Base-by-base conservation (phyloP, 2,113 vertebrate genomes). In the Salvelinus alpinus region DNA sequence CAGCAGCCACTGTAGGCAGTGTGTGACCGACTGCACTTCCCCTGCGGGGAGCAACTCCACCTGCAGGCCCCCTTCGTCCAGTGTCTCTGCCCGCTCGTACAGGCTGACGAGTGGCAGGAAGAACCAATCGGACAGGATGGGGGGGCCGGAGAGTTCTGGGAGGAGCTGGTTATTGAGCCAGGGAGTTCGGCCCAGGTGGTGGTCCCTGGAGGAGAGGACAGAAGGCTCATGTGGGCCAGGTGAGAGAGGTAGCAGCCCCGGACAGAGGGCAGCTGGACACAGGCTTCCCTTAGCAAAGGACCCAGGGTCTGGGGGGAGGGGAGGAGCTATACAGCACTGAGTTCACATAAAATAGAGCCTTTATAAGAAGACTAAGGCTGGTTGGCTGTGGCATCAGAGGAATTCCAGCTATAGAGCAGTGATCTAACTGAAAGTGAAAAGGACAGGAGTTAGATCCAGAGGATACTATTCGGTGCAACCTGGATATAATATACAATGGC, bases 1-100 rank as follows among this genome's bases (percentile, higher is more conserved):
- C 47, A 99, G 93, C 80, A 98, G 81, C 97, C 97, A 99, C 82
- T 98, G 97, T 72, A 99, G 90, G 83, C 95, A 96, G 86, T 93
- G 92, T 6, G 82, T 91, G 75, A 94, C 93, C 0, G 89, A 90
- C 80, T 93, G 93, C 85, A 96, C 65, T 0, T 94, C 81, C 64
- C 95, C 94, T 13, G 85, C 76, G 0, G 95, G 92, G 16, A 96
- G 91, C 38, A 91, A 86, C 69, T 92, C 94, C 4, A 92, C 85
- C 7, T 87, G 62, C 47, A 92, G 74, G 5, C 94, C 94, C 8
- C 54, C 82, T 0, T 92, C 90, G 31, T 91, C 93, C 7, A 91
- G 90, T 31, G 90, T 82, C 14, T 93, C 93, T 0, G 91, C 87
- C 78, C 71, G 89, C 83, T 97, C 95, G 69, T 98, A 98, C 74